phyloP scores from a whole-genome alignment of 2,113 vertebrate genomes.

The Otolemur garnettii region DNA sequence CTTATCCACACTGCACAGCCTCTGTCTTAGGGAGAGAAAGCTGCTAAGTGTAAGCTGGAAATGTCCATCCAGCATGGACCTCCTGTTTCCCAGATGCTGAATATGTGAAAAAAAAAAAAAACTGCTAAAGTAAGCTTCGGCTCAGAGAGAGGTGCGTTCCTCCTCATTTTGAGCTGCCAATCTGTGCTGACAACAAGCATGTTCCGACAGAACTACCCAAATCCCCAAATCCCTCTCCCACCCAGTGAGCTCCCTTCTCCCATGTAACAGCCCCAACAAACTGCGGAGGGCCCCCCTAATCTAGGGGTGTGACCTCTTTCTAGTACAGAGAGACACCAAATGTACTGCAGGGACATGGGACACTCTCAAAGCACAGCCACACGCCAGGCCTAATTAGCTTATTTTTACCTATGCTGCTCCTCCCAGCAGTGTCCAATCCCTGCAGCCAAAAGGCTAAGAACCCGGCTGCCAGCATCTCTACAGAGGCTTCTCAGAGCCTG shows the following conservation, averaged over 20 bases:
- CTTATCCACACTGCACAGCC: background rate
- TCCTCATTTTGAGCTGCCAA: background rate
- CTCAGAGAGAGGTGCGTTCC: background rate
- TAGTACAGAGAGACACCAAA: background rate
- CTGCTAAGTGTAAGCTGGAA: background rate
- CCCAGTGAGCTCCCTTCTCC: background rate
- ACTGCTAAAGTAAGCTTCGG: background rate
- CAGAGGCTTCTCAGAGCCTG: conserved; percentile 63
- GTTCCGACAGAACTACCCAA: background rate
- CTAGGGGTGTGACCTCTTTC: background rate
- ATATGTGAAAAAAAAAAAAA: background rate
- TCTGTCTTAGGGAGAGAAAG: background rate
- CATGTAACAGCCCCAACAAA: background rate
- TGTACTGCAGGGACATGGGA: accelerated
- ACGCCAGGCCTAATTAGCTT: conserved; percentile 63
- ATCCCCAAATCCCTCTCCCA: background rate
- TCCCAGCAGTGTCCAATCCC: conserved; percentile 67
- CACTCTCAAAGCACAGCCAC: conserved; percentile 44
- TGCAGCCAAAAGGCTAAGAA: conserved; percentile 70
- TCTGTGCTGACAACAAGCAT: background rate
- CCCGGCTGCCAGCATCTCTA: conserved; percentile 59
- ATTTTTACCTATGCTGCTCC: conserved; percentile 64
- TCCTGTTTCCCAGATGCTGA: background rate
- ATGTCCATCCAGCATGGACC: background rate
- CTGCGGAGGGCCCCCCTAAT: background rate